Conservation (phyloP, 2,797 vertebrate species). For the Chelonia mydas region DNA sequence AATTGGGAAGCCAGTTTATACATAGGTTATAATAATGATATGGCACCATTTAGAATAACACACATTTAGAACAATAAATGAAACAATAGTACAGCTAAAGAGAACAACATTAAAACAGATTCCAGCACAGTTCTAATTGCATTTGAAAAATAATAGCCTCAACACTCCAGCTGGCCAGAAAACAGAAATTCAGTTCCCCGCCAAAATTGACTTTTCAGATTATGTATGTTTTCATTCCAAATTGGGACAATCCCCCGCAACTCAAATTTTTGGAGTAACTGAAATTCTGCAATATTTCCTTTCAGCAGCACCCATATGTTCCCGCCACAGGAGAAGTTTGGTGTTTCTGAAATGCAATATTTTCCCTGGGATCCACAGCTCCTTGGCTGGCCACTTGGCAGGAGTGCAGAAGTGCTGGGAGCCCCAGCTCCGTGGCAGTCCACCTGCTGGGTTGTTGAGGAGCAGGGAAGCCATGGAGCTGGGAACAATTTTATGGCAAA, state of each 20-base stretch:
- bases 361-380: neutral
- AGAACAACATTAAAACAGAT: neutral
- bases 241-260: neutral
- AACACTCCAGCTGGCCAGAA: neutral
- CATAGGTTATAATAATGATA: neutral
- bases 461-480: neutral
- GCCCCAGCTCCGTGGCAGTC: rapidly evolving
- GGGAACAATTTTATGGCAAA: neutral
- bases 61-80: neutral
- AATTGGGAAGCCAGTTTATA: neutral
- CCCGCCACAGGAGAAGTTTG: neutral
- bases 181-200: neutral
- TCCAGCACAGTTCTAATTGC: neutral
- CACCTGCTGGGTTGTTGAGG: neutral
- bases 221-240: neutral
- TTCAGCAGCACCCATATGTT: neutral
- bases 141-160: neutral
- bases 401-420: neutral
- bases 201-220: neutral
- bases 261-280: neutral
- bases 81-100: neutral
- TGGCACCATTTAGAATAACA: neutral
- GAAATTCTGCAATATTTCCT: neutral
- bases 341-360: neutral
- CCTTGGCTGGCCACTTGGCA: neutral